Evolutionary conservation across 2,888 invertebrate genomes (phyloP).

Genomic region (Chirona hameri): DNA sequence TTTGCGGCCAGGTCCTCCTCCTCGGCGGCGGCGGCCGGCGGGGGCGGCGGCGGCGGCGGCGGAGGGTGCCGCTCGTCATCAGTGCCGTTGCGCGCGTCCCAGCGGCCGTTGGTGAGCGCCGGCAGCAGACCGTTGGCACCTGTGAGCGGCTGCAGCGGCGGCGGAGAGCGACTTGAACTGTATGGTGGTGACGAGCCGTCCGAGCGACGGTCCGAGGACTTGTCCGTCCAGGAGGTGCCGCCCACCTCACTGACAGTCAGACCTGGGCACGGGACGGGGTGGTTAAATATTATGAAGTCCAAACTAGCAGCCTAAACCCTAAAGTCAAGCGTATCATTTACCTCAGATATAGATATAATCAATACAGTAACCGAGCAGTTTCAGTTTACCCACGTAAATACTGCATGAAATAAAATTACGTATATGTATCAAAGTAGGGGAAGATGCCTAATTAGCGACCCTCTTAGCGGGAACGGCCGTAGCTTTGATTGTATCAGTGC

Average conservation of each 20-base stretch:
- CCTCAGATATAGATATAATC: no score
- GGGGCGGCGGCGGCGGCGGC: background rate
- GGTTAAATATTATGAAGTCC: background rate
- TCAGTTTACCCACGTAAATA: no score
- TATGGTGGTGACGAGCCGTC: constrained; percentile 3
- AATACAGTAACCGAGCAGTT: no score
- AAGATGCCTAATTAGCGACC: no score
- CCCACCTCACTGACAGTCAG: background rate
- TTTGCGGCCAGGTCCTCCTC: background rate
- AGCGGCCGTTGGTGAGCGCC: background rate
- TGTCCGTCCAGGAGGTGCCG: background rate
- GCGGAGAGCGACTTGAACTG: background rate
- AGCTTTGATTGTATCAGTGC: no score
- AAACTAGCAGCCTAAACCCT: no score
- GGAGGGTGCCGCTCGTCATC: background rate
- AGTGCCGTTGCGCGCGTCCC: background rate
- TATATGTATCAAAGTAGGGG: no score
- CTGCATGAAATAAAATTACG: no score
- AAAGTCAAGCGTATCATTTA: no score
- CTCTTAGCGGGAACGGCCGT: no score
- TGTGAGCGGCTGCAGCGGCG: constrained; percentile 4
- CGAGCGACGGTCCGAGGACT: background rate
- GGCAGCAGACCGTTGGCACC: constrained; percentile 13
- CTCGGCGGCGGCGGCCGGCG: background rate
- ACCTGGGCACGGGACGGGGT: background rate